Conservation (phyloP, 2,797 vertebrate species). For the Ptychobarbus kaznakovi region DNA sequence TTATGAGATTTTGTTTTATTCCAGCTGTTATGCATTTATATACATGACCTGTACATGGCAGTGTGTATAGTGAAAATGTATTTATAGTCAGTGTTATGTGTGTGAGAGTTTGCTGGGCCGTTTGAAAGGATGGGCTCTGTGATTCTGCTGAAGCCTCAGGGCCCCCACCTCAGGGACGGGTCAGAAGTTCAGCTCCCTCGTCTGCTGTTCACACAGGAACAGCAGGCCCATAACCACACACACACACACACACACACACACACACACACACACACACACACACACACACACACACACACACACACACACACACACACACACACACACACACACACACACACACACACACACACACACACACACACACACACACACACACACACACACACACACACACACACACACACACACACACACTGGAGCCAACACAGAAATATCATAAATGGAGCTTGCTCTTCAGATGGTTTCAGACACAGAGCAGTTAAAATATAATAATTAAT, state of each 20-base stretch:
- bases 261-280: conserved; percentile 43
- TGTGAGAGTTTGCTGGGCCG: conserved; percentile 44
- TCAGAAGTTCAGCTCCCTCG: conserved; percentile 79
- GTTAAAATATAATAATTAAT: conserved; percentile 2
- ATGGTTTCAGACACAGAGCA: conserved; percentile 17
- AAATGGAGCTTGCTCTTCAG: conserved; percentile 36
- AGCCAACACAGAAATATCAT: conserved; percentile 44
- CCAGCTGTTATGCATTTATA: neutral
- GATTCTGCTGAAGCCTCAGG: conserved; percentile 71
- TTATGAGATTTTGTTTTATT: neutral
- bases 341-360: conserved; percentile 37
- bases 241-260: conserved; percentile 12
- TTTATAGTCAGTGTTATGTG: conserved; percentile 43
- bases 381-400: conserved; percentile 18
- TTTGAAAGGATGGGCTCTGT: conserved; percentile 72
- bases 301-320: conserved; percentile 23
- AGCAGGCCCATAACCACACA: conserved; percentile 62
- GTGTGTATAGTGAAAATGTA: conserved; percentile 36
- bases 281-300: conserved; percentile 37
- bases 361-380: conserved; percentile 26
- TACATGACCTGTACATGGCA: conserved; percentile 11
- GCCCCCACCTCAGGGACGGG: conserved; percentile 74
- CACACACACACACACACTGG: conserved; percentile 46
- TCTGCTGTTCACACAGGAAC: conserved; percentile 76
- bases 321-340: conserved; percentile 43